phyloP scores from a whole-genome alignment of 2,888 invertebrate species.

The Drosophila greeni region DNA sequence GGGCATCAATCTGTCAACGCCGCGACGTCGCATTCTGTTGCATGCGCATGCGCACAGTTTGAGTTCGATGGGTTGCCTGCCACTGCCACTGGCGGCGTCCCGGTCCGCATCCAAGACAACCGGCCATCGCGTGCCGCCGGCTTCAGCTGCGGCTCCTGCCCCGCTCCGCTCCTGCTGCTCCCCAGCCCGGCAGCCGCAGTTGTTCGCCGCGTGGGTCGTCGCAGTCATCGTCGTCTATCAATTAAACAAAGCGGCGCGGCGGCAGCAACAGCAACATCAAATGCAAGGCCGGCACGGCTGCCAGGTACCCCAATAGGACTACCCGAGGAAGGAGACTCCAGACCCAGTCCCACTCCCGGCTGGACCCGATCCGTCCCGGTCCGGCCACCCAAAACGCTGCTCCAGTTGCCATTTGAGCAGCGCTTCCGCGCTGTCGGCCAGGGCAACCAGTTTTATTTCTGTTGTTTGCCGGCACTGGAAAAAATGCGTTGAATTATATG shows the following conservation, averaged over 20 bases:
- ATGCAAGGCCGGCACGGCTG: slow-evolving; percentile 65
- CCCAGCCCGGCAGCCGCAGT: not conserved
- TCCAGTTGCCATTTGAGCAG: slow-evolving; percentile 66
- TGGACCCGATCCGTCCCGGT: slow-evolving; percentile 33
- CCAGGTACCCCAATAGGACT: slow-evolving; percentile 20
- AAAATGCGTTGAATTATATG: no score
- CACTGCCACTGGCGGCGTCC: slow-evolving; percentile 63
- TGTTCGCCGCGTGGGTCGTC: slow-evolving; percentile 59
- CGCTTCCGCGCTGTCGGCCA: slow-evolving; percentile 44
- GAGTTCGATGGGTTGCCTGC: slow-evolving; percentile 76
- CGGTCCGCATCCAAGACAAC: slow-evolving; percentile 40
- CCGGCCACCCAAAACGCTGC: slow-evolving; percentile 70
- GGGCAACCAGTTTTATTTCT: slow-evolving; percentile 28
- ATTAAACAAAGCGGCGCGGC: slow-evolving; percentile 63
- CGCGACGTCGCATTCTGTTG: slow-evolving; percentile 62
- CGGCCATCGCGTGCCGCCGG: slow-evolving; percentile 64
- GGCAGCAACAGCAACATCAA: slow-evolving; percentile 65
- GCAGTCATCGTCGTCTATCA: slow-evolving; percentile 57
- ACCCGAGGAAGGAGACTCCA: slow-evolving; percentile 12
- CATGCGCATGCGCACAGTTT: slow-evolving; percentile 76
- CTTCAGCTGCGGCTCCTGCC: slow-evolving; percentile 28
- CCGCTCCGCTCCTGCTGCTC: slow-evolving; percentile 23
- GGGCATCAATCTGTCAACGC: slow-evolving; percentile 72
- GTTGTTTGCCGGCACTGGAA: slow-evolving; percentile 25
- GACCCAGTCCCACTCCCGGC: slow-evolving; percentile 11